Base-by-base conservation (phyloP, 2,888 invertebrate genomes). In the Crioceris asparagi region DNA sequence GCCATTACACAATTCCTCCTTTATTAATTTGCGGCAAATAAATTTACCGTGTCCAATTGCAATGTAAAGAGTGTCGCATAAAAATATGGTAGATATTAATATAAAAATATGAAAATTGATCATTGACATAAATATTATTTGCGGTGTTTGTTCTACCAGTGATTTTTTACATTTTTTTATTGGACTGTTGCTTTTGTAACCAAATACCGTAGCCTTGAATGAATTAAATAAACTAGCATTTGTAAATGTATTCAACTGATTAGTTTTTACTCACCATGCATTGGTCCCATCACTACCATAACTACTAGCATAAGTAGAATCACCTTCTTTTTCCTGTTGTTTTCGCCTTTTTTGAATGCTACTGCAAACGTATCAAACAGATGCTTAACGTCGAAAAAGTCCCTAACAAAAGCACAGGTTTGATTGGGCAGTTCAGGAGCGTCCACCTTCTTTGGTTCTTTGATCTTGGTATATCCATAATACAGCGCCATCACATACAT, bases 261-360 rank as follows among this genome's bases (percentile, higher is more conserved):
- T 21, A 10, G 21, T 21, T 6, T 21, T 8, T 26, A 62, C 76
- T 76, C 61, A 84, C 87, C 87, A 55, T 85, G 84, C 65, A 86
- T 74, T 1, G 86, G 86, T 35, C 87, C 86, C 51, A 86, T 84
- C 44, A 86, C 83, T 27, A 85, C 84, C 72, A 85, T 84, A 12
- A 85, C 76, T 15, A 85, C 83, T 39, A 85, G 64, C 69, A 86
- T 84, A 17, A 87, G 69, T 64, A 84, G 74, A 49, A 83, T 72
- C 29, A 86, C 83, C 40, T 85, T 72, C 49, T 77, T 69, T 43
- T 80, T 70, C 7, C 86, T 66, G 52, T 83, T 80, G 55, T 83
- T 78, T 17, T 79, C 78, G 0, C 86, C 84, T 39, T 71, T 65
- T 54, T 83, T 85, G 64, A 88, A 86, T 0, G 85, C 84, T 11